Evolutionary conservation across 2,113 vertebrate genomes (phyloP).

Genomic region (Conger conger): DNA sequence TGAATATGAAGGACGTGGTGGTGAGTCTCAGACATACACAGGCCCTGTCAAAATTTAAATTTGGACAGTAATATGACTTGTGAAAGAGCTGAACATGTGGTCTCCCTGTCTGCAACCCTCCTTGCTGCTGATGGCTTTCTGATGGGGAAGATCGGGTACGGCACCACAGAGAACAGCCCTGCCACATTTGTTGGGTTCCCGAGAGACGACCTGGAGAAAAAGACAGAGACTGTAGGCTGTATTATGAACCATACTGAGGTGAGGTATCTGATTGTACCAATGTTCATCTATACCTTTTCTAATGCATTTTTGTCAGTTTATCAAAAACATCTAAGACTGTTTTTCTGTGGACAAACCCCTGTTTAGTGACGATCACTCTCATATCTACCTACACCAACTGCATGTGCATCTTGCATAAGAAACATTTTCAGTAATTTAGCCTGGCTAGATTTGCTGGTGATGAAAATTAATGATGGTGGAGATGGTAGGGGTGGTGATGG

Average conservation of each 20-base stretch:
- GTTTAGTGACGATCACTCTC: background rate
- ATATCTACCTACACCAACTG: background rate
- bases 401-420: background rate
- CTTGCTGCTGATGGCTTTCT: background rate
- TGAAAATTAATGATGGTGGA: background rate
- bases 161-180: slow-evolving; percentile 94
- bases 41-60: no score
- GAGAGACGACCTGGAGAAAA: slow-evolving; percentile 69
- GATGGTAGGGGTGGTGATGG: background rate
- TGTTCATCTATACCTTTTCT: background rate
- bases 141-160: slow-evolving; percentile 79
- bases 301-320: background rate
- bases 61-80: no score
- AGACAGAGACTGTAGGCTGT: slow-evolving; percentile 74
- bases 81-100: no score
- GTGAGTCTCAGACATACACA: slow-evolving; percentile 68
- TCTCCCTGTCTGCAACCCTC: no score
- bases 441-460: background rate
- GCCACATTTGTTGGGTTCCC: slow-evolving; percentile 81
- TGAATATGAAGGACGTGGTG: slow-evolving; percentile 69
- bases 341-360: background rate
- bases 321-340: background rate
- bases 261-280: slow-evolving; percentile 24
- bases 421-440: background rate
- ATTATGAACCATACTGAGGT: slow-evolving; percentile 86